A percentile compares a stretch with the other conserved stretches of the same genome.
Conservation (phyloP, 1,140 invertebrate species). For the Drosophila insularis region DNA sequence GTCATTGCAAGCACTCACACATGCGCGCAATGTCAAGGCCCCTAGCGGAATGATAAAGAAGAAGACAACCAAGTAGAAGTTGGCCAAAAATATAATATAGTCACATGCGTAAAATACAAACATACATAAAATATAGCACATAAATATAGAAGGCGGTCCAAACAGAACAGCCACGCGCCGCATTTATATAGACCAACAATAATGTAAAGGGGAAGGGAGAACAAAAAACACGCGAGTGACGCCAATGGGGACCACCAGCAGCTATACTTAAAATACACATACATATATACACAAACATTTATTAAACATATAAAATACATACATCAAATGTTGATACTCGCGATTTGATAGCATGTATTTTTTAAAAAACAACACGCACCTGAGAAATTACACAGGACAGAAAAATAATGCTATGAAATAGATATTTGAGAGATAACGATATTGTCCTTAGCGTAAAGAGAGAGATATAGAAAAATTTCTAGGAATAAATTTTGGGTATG, state of each 20-base stretch:
- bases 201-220: neutral
- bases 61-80: conserved; percentile 1
- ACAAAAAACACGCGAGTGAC: conserved; percentile 9
- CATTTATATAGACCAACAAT: conserved; percentile 11
- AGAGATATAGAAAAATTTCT: no score
- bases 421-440: neutral
- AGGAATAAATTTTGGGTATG: no score
- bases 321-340: conserved; percentile 24
- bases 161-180: conserved; percentile 35
- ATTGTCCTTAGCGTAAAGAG: no score
- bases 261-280: conserved; percentile 1
- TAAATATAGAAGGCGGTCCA: conserved; percentile 4
- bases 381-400: conserved; percentile 20
- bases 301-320: conserved; percentile 18
- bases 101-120: conserved; percentile 36
- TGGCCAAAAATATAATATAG: conserved; percentile 48
- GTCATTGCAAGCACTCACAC: conserved; percentile 28
- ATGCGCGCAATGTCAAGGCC: conserved; percentile 64
- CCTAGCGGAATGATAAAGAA: conserved; percentile 6
- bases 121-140: conserved; percentile 3
- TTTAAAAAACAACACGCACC: conserved; percentile 31
- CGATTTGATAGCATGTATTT: conserved; percentile 29
- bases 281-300: neutral
- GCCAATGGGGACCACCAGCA: conserved; percentile 35
- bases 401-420: conserved; percentile 5